phyloP scores from a whole-genome alignment of 2,888 invertebrate genomes.

The Bugulina stolonifera region DNA sequence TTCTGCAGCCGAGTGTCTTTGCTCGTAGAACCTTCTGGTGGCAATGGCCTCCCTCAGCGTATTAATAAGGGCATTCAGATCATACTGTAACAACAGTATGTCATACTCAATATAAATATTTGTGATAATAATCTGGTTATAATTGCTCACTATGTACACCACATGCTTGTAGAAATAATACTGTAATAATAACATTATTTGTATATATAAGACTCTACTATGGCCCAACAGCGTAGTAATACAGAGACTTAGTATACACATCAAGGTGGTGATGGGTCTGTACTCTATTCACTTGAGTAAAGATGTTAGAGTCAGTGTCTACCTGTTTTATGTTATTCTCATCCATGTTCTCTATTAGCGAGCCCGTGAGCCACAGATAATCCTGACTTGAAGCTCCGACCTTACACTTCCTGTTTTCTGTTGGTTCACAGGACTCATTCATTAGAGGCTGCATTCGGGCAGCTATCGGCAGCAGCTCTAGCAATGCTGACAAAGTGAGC shows the following conservation, averaged over 20 bases:
- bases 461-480: constrained; percentile 21
- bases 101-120: no score
- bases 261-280: no score
- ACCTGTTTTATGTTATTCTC: constrained; percentile 3
- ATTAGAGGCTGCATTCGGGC: constrained; percentile 20
- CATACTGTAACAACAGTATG: no score
- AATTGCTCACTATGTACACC: no score
- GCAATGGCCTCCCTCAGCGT: constrained; percentile 66
- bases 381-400: constrained; percentile 11
- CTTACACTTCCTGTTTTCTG: constrained; percentile 1
- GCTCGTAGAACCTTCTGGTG: constrained; percentile 74
- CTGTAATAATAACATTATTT: no score
- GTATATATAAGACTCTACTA: no score
- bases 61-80: not conserved
- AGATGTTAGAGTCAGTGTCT: no score
- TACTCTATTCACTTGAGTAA: no score
- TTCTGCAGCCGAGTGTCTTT: constrained; percentile 71
- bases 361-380: constrained; percentile 7
- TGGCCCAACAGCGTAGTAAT: no score
- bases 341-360: constrained; percentile 9
- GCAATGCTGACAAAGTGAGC: not conserved
- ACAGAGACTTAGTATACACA: no score
- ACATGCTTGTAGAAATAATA: no score
- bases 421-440: constrained; percentile 2
- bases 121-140: no score